These are phyloP conservation scores for Chionis minor DNA, from an alignment of 2,113 vertebrate species.

Conservation along the genomic window DNA sequence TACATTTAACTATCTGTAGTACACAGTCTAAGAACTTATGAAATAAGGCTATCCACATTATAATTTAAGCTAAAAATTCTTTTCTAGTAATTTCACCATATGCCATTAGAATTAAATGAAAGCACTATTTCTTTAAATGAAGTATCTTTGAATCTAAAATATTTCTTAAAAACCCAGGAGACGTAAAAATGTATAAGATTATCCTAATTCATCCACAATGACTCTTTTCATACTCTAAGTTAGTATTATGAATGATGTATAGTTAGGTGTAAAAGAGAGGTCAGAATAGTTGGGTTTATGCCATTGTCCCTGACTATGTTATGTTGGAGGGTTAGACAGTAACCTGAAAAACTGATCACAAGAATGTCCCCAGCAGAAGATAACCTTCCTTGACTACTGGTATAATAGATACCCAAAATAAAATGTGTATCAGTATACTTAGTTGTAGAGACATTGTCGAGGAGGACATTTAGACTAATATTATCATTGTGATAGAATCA, in stretches of 20 bases:
- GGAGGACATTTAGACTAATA: no score
- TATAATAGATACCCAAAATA: neutral
- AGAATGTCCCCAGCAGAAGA: neutral
- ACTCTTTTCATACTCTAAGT: neutral
- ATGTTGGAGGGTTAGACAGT: neutral
- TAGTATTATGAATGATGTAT: neutral
- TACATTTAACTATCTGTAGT: neutral
- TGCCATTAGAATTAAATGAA: neutral
- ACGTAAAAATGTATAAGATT: neutral
- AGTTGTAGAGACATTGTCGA: no score
- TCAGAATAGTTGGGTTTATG: neutral
- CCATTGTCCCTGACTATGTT: neutral
- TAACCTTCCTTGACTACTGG: neutral
- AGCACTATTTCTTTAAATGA: neutral
- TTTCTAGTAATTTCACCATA: neutral
- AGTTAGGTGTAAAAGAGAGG: neutral
- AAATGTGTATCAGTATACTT: neutral
- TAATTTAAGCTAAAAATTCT: neutral
- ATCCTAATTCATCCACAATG: neutral
- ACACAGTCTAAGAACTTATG: neutral
- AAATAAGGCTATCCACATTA: neutral
- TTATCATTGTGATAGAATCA: no score
- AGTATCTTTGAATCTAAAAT: neutral
- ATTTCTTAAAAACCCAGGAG: neutral
- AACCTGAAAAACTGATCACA: neutral